Conservation (phyloP, 2,113 vertebrate species). For the Tonatia bakeri region DNA sequence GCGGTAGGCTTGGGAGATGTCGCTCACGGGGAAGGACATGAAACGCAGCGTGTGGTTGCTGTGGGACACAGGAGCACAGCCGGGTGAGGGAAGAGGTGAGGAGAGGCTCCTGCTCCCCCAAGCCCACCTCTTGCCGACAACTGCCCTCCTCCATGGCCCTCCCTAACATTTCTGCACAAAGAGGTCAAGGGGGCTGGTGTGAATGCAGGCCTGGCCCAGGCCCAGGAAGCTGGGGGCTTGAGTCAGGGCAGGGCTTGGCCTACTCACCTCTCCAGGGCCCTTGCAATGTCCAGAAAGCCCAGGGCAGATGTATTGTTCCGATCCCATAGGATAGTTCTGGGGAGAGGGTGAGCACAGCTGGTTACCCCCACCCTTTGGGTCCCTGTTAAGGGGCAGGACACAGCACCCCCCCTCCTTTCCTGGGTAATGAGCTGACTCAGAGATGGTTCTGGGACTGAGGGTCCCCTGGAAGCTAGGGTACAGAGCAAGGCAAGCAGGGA, state of each 20-base stretch:
- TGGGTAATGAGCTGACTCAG: background rate
- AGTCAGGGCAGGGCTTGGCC: background rate
- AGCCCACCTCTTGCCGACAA: background rate
- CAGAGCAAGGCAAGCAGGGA: background rate
- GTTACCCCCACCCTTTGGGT: background rate
- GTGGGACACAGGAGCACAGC: background rate
- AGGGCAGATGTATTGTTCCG: constrained; percentile 89
- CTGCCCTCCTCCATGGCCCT: background rate
- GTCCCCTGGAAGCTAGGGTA: background rate
- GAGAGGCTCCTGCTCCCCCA: background rate
- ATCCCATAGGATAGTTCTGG: constrained; percentile 92
- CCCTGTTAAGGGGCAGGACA: background rate
- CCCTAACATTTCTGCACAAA: background rate
- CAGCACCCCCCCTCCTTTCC: background rate
- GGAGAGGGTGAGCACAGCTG: background rate
- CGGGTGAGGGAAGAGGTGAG: background rate
- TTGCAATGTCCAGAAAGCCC: constrained; percentile 91
- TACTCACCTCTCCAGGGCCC: constrained; percentile 92
- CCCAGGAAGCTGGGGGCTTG: background rate
- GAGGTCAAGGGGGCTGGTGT: background rate
- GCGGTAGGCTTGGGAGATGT: constrained; percentile 90
- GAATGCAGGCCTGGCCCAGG: background rate
- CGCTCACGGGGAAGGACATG: constrained; percentile 92
- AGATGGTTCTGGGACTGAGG: background rate
- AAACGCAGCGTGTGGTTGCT: constrained; percentile 93